Base-by-base conservation (phyloP, 2,888 invertebrate species). In the Aspidiotus destructor region DNA sequence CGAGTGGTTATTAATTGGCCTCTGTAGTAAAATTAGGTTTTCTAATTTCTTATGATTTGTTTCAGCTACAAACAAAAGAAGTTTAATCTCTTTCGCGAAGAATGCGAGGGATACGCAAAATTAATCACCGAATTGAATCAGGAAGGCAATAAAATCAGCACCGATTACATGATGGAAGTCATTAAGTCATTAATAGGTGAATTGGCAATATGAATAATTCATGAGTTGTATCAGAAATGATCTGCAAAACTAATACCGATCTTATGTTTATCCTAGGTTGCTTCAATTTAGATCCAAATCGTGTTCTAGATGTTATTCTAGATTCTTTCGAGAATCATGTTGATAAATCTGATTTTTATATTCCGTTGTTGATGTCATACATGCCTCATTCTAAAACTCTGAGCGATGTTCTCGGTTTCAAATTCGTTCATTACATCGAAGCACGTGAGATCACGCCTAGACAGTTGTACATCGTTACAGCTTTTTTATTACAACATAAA, bases 31-130 rank as follows among this genome's bases (percentile, higher is more conserved):
- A 57, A 48, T 11, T 57, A 1, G 11, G 6, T 54, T 10, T 28
- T 63, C 40, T 5, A 9, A 9, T 40, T 60, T 60, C 41, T 60
- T 60, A 11, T 10, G 6, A 13, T 28, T 3, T 17, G 13, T 57
- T 11, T 71, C 79, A 98, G 98, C 78, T 99, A 98, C 79, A 99
- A 99, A 78, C 99, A 99, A 79, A 87, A 96, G 74, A 98, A 99
- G 76, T 99, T 97, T 79, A 99, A 99, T 81, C 82, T 99, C 74
- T 89, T 98, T 76, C 85, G 99, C 68, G 99, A 99, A 80, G 99
- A 99, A 81, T 95, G 92, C 80, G 99, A 99, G 82, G 99, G 99
- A 8, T 99, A 95, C 81, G 90, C 98, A 2, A 99, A 99, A 78
- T 81, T 98, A 60, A 86, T 96, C 70, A 88, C 92, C 16, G 97